Evolutionary conservation across 2,888 invertebrate species (phyloP), one percentile per base, ranked within the genome.

Genomic region (Baronia brevicornis): DNA sequence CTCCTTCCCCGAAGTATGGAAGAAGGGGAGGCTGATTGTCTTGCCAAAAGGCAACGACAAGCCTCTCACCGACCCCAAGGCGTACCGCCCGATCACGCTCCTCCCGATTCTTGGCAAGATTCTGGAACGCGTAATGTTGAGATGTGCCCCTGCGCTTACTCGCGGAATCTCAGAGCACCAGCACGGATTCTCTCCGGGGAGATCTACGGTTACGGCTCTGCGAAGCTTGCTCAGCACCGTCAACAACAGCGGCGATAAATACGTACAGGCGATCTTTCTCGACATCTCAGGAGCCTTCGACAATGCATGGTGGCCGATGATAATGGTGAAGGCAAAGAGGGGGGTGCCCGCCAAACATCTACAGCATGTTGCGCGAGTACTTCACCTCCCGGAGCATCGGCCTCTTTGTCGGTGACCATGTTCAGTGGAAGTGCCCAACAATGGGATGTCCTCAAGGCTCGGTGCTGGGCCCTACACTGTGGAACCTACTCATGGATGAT

Each of bases 251-350:
- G 1, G 3, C 1, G 10, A 17, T 1, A 39, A 43, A 5, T 60
- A 61, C 7, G 45, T 51, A 0, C 48, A 47, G 19, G 43, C 39
- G 0, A 35, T 56, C 0, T 43, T 54, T 5, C 7, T 57, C 5
- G 55, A 61, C 41, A 58, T 58, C 3, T 41, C 50, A 0, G 55
- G 53, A 1, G 56, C 54, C 1, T n/a, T n/a, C n/a, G 44, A 48
- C 27, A 47, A 44, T 22, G 48, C 46, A 2, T 51, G 48, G 49
- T 51, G 51, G 56, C 47, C 53, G 0, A 43, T 48, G 23, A 46
- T 54, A 1, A 10, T 49, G n/a, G 12, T 31, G 1, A 48, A 46
- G 25, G 32, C 48, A 0, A 41, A 28, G 2, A 23, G 36, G 1
- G 27, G 37, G 4, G 10, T 35, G 9, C 38, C 45, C 39, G 9